Evolutionary conservation across 2,113 vertebrate genomes (phyloP), one percentile per base, ranked within the genome.

Genomic region (Ceratotherium simum): DNA sequence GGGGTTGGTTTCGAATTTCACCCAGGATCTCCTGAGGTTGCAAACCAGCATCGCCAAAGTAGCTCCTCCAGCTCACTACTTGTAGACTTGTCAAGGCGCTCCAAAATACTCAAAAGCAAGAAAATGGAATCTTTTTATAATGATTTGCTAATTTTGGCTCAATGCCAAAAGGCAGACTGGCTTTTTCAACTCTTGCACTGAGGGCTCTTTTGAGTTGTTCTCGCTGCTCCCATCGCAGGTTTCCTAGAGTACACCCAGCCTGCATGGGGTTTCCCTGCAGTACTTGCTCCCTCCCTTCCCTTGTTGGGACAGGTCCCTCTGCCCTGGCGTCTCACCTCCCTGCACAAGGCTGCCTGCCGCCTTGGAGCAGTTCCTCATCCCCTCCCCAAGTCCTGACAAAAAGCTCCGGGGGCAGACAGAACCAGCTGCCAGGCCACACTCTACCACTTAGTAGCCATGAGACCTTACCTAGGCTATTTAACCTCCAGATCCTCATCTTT

Each of bases 171-270:
- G 79, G 48, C 48, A 58, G 20, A 16, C 4, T 20, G 12, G 75
- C 70, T 86, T 86, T 92, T 79, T n/a, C 69, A 25, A 36, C 29
- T 36, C 54, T 16, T 36, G 33, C 8, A 6, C 39, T 2, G 25
- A 60, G 54, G 90, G 64, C 64, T 16, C 51, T 54, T 54, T 14
- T 54, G 51, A 54, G 51, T 5, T 65, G 46, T 46, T 6, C 76
- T 8, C 0, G 0, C n/a, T 54, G 33, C 42, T 51, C 27, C 72
- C 31, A 0, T 70, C 42, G 5, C 25, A 18, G 29, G 20, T 33
- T 56, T 29, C 46, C 64, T 8, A 0, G 1, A 14, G 67, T 18
- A 21, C 36, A 62, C 14, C 6, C 6, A n/a, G 5, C 20, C 13
- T 1, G 2, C 31, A 0, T 65, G n/a, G 20, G 27, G 21, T 46